Conservation (phyloP, 2,797 vertebrate genomes). For the Alca torda region DNA sequence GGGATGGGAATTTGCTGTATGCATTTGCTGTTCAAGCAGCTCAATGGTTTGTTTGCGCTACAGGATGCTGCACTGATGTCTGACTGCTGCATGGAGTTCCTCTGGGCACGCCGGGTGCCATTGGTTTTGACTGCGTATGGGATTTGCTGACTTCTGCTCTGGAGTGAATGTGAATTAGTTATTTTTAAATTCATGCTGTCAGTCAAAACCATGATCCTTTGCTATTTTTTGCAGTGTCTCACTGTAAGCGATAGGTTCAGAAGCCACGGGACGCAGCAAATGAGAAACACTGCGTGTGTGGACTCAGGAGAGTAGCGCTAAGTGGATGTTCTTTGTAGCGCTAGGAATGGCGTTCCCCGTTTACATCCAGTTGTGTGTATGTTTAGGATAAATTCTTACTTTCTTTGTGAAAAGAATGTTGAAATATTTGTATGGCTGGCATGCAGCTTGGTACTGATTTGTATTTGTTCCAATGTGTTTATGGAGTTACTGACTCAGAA, state of each 20-base stretch:
- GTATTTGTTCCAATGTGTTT: not conserved
- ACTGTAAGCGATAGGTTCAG: not conserved
- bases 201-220: not conserved
- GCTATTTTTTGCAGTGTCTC: not conserved
- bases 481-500: not conserved
- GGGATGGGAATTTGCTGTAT: not conserved
- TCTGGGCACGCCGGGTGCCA: fast-evolving
- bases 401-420: not conserved
- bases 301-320: not conserved
- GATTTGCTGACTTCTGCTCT: not conserved
- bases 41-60: not conserved
- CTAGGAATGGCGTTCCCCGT: not conserved
- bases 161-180: not conserved
- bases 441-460: not conserved
- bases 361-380: not conserved
- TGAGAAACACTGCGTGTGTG: fast-evolving
- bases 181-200: not conserved
- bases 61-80: not conserved
- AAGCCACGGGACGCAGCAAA: not conserved
- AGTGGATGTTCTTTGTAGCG: not conserved
- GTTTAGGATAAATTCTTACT: not conserved
- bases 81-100: not conserved
- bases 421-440: not conserved
- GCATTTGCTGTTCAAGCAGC: not conserved
- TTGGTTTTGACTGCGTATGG: not conserved